Evolutionary conservation across 2,797 vertebrate genomes (phyloP).

Genomic region (Podarcis siculus): DNA sequence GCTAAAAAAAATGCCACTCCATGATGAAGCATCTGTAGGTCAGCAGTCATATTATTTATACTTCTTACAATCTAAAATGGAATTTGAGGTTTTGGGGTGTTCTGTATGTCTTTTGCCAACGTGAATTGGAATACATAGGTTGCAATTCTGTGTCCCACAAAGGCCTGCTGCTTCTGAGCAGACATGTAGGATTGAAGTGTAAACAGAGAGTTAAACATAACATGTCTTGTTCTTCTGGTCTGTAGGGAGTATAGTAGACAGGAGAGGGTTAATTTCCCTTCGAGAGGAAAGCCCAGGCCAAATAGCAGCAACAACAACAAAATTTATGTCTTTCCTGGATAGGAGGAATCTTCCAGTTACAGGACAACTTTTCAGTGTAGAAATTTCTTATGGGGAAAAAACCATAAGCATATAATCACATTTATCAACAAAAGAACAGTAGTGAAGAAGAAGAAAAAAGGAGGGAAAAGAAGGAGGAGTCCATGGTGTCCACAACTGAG

Average conservation of each 20-base stretch:
- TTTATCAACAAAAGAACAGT: not conserved
- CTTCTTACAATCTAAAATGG: constrained; percentile 11
- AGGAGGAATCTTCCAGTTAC: not conserved
- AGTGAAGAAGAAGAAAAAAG: not conserved
- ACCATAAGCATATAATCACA: not conserved
- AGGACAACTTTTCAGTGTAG: not conserved
- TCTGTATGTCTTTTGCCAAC: not conserved
- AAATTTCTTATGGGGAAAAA: not conserved
- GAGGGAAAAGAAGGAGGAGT: not conserved
- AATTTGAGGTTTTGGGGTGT: not conserved
- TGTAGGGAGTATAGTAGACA: not conserved
- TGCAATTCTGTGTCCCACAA: not conserved
- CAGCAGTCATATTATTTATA: not conserved
- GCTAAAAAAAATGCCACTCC: not conserved
- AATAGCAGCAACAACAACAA: not conserved
- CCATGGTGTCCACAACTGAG: not conserved
- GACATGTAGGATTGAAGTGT: not conserved
- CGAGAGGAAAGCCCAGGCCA: not conserved
- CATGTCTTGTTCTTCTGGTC: not conserved
- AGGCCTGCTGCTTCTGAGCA: not conserved
- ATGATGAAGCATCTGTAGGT: constrained; percentile 64
- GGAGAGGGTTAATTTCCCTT: not conserved
- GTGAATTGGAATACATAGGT: not conserved
- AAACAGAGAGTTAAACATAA: too few relatives aligned
- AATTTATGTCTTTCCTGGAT: not conserved